Evolutionary conservation across 2,797 vertebrate genomes (phyloP).

Genomic region (Galago senegalensis): DNA sequence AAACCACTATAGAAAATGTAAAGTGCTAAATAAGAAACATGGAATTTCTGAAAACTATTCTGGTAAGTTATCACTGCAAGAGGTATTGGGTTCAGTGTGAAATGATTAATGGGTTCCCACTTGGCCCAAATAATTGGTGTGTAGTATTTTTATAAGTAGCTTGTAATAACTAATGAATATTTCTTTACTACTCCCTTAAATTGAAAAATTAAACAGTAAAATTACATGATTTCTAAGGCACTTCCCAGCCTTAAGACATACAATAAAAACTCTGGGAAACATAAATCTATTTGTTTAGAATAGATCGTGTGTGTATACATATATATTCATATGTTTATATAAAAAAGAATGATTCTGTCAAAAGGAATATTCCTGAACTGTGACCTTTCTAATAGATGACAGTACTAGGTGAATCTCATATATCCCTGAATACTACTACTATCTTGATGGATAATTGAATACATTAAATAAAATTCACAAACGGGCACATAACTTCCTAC

Average conservation of each 20-base stretch:
- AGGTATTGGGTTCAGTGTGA: background rate
- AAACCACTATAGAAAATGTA: conserved; percentile 14
- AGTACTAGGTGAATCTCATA: background rate
- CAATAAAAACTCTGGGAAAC: background rate
- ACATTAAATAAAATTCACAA: conserved; percentile 34
- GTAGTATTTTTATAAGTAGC: background rate
- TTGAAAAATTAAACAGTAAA: conserved; percentile 25
- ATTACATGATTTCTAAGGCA: background rate
- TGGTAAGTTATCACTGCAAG: background rate
- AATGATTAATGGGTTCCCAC: background rate
- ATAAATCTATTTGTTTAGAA: background rate
- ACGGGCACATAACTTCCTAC: background rate
- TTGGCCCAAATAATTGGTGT: background rate
- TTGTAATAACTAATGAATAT: background rate
- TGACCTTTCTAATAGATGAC: background rate
- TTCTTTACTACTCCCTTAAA: conserved; percentile 11
- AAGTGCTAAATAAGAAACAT: conserved; percentile 24
- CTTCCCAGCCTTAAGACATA: background rate
- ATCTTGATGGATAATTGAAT: background rate
- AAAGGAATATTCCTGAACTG: background rate
- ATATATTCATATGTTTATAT: background rate
- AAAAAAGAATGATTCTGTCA: background rate
- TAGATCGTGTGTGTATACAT: background rate
- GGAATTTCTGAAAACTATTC: conserved; percentile 5
- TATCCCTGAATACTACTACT: background rate